phyloP scores from a whole-genome alignment of 2,797 vertebrate species.

The Coregonus ussuriensis region DNA sequence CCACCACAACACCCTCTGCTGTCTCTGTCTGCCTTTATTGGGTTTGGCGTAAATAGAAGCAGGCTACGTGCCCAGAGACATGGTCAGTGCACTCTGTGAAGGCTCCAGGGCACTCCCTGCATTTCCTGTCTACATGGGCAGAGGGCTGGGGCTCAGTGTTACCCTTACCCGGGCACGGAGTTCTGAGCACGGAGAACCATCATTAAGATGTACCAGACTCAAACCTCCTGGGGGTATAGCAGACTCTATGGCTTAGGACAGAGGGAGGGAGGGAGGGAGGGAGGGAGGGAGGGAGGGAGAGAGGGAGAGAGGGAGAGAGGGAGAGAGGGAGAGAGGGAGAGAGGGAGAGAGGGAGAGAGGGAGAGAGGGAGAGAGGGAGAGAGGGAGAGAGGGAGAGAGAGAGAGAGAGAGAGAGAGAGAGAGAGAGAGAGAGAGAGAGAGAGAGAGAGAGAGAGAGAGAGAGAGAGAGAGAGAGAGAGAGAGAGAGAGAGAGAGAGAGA shows the following conservation, averaged over 20 bases:
- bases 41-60: slow-evolving; percentile 37
- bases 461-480: no score
- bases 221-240: slow-evolving; percentile 32
- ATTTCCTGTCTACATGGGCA: slow-evolving; percentile 46
- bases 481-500: no score
- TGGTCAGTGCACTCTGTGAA: slow-evolving; percentile 23
- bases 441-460: no score
- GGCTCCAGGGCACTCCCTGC: slow-evolving; percentile 28
- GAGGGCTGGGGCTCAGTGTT: slow-evolving; percentile 4
- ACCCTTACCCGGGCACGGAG: slow-evolving; percentile 26
- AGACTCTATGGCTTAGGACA: not conserved
- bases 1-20: slow-evolving; percentile 15
- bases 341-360: no score
- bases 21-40: slow-evolving; percentile 19
- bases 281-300: no score
- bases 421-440: no score
- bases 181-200: slow-evolving; percentile 35
- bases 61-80: slow-evolving; percentile 49
- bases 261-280: not conserved
- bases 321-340: no score
- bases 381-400: no score
- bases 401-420: no score
- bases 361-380: no score
- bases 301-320: no score
- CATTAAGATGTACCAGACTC: slow-evolving; percentile 29